Base-by-base conservation (phyloP, 2,797 vertebrate genomes). In the Tenualosa ilisha region DNA sequence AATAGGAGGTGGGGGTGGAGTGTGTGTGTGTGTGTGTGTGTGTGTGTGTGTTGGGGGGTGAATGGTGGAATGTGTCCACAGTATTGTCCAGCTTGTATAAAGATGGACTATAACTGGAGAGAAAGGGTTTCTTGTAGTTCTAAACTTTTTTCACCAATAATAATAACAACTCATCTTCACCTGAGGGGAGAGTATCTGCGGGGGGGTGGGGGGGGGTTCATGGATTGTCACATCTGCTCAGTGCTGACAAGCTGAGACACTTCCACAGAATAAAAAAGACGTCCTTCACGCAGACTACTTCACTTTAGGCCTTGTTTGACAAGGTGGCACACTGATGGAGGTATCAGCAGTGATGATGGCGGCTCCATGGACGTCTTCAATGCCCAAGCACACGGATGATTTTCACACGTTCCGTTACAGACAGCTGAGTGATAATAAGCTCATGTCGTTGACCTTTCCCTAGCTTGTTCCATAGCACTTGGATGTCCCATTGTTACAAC, bases 381-480 rank as follows among this genome's bases (percentile, higher is more conserved):
- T 75, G 68, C 31, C 65, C 68, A 5, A 75, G 15, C 68, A 22
- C 37, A 43, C 3, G 68, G 68, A 43, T 75, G 37, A 75, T 75
- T 75, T 75, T 75, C 68, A 75, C 68, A 43, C 68, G 40, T 72
- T 37, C 26, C 37, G 26, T 43, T 75, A 43, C 68, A 40, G 68
- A 75, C 68, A 75, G 68, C 37, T 75, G 68, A 43, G 68, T 75
- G 68, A 75, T 75, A 75, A 75, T 75, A 37, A 86, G 83, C 84
- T 85, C 79, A 87, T 83, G 43, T 61, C 88, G 86, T 26, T 56
- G 46, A 87, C 72, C 75, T 15, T 22, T 6, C 53, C 85, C 49
- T 53, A 82, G 72, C 51, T 72, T 83, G 50, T 51, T 75, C 83
- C 68, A 72, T 63, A 59, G 75, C 51, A 26, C 84, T 83, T 84